Conservation (phyloP, 1,140 invertebrate species). For the Aporrectodea caliginosa region DNA sequence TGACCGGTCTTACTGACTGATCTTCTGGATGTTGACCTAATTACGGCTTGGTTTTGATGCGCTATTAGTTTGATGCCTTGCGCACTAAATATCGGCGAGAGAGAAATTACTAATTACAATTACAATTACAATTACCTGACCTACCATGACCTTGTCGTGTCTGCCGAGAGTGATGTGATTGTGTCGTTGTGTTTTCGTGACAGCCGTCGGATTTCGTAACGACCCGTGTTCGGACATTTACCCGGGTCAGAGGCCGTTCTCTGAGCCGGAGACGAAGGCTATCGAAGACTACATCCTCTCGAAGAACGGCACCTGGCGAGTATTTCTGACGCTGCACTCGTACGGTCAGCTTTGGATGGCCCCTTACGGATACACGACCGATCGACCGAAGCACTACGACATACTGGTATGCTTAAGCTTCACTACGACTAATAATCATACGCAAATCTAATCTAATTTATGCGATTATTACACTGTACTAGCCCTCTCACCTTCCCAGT, state of each 20-base stretch:
- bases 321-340: constrained; percentile 49
- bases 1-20: too few species aligned
- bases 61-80: too few species aligned
- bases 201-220: constrained; percentile 69
- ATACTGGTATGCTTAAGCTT: constrained; percentile 47
- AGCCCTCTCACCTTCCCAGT: too few species aligned
- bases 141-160: too few species aligned
- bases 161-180: too few species aligned
- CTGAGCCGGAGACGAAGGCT: constrained; percentile 78
- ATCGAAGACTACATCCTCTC: constrained; percentile 39
- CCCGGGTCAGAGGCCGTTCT: constrained; percentile 78
- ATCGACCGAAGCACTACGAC: constrained; percentile 44
- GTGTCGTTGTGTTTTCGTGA: constrained; percentile 11
- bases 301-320: constrained; percentile 21
- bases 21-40: too few species aligned
- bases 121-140: too few species aligned
- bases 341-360: constrained; percentile 55
- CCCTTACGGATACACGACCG: constrained; percentile 54
- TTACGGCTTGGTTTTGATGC: too few species aligned
- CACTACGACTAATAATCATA: not conserved
- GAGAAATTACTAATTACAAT: too few species aligned
- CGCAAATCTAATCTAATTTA: not conserved
- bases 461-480: not conserved
- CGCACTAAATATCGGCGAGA: too few species aligned
- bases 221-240: constrained; percentile 86